These are phyloP conservation scores for Molothrus aeneus DNA, from an alignment of 2,797 vertebrate species.

Conservation along the genomic window DNA sequence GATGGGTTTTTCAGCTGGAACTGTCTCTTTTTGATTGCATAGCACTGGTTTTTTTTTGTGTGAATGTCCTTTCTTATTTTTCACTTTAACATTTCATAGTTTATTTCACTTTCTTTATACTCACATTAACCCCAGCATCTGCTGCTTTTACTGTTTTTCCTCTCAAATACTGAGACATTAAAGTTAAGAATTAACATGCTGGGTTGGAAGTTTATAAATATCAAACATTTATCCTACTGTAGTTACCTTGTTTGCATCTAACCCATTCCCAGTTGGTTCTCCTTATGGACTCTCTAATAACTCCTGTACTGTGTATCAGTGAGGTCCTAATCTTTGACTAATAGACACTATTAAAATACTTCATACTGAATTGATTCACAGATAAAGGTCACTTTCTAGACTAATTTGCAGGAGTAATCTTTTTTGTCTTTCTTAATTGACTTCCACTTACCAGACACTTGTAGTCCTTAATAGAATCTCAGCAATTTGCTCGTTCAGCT, in stretches of 20 bases:
- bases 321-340: neutral
- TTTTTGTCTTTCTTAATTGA: neutral
- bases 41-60: neutral
- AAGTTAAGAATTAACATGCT: neutral
- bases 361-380: neutral
- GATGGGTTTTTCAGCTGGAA: neutral
- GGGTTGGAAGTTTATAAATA: neutral
- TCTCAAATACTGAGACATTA: neutral
- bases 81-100: neutral
- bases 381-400: neutral
- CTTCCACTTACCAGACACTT: neutral
- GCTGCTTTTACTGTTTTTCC: neutral
- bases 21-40: neutral
- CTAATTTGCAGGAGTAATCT: neutral
- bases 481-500: constrained; percentile 97
- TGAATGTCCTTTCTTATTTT: neutral
- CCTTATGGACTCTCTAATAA: neutral
- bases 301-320: neutral
- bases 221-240: neutral
- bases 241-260: neutral
- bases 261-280: neutral
- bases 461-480: constrained; percentile 79
- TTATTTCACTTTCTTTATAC: neutral
- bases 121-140: neutral
- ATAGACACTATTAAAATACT: neutral